Conservation (phyloP, 2,888 invertebrate species). For the Tetragnatha montana region DNA sequence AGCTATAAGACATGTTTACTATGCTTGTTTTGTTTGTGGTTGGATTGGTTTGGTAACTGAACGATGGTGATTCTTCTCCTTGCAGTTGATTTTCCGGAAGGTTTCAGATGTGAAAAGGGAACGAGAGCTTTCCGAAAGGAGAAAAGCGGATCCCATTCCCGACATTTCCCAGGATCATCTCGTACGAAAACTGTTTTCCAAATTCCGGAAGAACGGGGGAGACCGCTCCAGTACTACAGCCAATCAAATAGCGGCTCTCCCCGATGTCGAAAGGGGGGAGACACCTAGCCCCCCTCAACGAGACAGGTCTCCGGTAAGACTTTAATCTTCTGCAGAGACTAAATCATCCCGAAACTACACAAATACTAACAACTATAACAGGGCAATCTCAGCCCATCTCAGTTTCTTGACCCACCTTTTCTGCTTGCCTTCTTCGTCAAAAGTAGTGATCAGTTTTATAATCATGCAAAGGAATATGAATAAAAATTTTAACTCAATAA, state of each 20-base stretch:
- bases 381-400: no score
- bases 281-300: constrained; percentile 32
- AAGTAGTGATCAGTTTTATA: no score
- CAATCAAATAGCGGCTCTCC: constrained; percentile 65
- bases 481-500: no score
- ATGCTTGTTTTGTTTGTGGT: background rate
- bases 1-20: background rate
- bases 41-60: no score
- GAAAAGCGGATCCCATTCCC: constrained; percentile 97
- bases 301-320: constrained; percentile 64
- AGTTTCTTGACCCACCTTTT: no score
- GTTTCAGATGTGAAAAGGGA: constrained; percentile 98
- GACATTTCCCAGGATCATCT: constrained; percentile 98
- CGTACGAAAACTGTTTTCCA: constrained; percentile 97
- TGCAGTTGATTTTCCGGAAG: constrained; percentile 86
- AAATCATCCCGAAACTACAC: background rate
- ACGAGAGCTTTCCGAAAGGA: constrained; percentile 96
- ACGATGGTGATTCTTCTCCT: constrained; percentile 44
- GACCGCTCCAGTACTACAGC: constrained; percentile 51
- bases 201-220: constrained; percentile 82
- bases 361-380: background rate
- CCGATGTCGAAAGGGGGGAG: constrained; percentile 71
- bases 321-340: background rate
- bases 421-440: no score
- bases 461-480: no score